A percentile compares a stretch with the other conserved stretches of the same genome.
phyloP scores from a whole-genome alignment of 2,888 invertebrate genomes.

The Nemurella pictetii region DNA sequence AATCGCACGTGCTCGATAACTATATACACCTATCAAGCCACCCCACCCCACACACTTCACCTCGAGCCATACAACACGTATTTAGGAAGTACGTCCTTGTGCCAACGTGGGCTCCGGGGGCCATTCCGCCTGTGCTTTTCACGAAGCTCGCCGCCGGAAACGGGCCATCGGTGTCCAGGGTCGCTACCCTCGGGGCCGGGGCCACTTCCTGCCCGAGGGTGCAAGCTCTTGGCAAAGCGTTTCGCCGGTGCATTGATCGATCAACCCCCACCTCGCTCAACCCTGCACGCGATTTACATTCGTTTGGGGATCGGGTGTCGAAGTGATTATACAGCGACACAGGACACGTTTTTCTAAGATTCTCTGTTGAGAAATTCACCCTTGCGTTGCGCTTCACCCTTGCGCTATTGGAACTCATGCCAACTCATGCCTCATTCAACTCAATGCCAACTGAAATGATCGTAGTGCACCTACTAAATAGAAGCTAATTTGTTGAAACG shows the following conservation, averaged over 20 bases:
- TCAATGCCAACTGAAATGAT: too few relatives aligned
- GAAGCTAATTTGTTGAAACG: too few relatives aligned
- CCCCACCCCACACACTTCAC: not conserved
- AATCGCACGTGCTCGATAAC: not conserved
- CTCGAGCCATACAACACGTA: not conserved
- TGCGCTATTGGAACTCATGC: too few relatives aligned
- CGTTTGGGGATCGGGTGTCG: not conserved
- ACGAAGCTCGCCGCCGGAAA: slow-evolving; percentile 22
- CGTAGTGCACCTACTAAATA: too few relatives aligned
- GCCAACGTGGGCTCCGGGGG: not conserved
- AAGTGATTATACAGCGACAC: slow-evolving; percentile 8
- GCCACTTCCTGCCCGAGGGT: slow-evolving; percentile 29
- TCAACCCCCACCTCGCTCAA: not conserved
- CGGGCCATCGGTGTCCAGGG: slow-evolving; percentile 26
- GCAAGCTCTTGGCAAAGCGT: not conserved
- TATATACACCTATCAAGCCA: not conserved
- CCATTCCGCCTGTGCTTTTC: slow-evolving; percentile 13
- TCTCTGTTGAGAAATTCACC: too few relatives aligned
- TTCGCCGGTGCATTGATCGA: not conserved
- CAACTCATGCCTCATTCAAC: too few relatives aligned
- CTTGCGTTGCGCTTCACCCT: too few relatives aligned
- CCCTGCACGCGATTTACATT: not conserved
- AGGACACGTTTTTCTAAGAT: too few relatives aligned
- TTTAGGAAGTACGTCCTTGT: not conserved
- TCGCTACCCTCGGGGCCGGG: not conserved